Conservation (phyloP, 2,797 vertebrate genomes). For the Pogoniulus pusillus region DNA sequence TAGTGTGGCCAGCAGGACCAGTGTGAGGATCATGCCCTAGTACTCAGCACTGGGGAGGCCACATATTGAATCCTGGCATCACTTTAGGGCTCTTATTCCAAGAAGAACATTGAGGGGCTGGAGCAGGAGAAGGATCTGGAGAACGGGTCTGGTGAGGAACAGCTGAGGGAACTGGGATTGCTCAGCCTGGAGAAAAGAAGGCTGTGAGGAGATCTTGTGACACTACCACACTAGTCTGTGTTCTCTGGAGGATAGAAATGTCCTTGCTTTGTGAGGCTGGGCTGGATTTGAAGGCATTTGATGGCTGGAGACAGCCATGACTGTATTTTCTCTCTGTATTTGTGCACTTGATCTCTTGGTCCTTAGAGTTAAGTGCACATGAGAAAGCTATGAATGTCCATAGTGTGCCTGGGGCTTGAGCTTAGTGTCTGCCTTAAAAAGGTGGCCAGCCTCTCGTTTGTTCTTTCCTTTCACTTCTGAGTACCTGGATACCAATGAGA, state of each 20-base stretch:
- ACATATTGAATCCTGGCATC: no score
- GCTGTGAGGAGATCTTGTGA: no score
- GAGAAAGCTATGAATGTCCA: not conserved
- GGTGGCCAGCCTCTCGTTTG: not conserved
- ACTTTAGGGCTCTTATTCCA: no score
- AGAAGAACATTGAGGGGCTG: no score
- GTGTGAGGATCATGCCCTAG: no score
- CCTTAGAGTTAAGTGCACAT: not conserved
- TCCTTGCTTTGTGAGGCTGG: not conserved
- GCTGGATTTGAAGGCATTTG: not conserved
- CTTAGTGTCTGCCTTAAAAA: not conserved
- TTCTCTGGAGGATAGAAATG: not conserved
- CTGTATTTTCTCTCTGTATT: not conserved
- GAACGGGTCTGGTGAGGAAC: no score
- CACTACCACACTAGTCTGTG: no score
- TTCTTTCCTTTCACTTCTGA: not conserved
- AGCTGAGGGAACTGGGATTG: no score
- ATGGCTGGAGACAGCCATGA: not conserved
- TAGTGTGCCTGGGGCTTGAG: not conserved
- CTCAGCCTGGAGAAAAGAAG: no score
- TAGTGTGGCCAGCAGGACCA: no score
- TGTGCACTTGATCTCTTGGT: not conserved
- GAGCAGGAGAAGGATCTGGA: no score
- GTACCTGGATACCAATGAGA: not conserved
- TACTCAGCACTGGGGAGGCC: no score